Evolutionary conservation across 2,113 vertebrate species (phyloP).

Genomic region (Proteles cristata): DNA sequence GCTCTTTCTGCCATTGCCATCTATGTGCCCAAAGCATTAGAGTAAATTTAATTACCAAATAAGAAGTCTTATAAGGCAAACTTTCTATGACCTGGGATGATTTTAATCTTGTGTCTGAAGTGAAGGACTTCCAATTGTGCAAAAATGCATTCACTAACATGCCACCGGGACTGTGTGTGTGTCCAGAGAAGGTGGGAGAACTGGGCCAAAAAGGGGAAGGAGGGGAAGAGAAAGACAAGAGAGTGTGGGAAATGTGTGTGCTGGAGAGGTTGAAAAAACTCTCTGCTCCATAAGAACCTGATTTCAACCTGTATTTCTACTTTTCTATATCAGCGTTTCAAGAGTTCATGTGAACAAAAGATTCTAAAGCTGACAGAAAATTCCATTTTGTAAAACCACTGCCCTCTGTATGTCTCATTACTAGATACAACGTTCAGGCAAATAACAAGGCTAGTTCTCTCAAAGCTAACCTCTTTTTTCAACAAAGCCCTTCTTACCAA

Average conservation of each 20-base stretch:
- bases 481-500: background rate
- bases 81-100: background rate
- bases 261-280: background rate
- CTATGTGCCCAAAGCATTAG: background rate
- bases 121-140: background rate
- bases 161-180: background rate
- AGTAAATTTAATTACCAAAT: background rate
- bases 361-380: slow-evolving; percentile 40
- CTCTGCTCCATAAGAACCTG: background rate
- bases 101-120: slow-evolving; percentile 29
- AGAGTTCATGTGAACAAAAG: slow-evolving; percentile 12
- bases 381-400: background rate
- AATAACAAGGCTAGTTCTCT: background rate
- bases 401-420: background rate
- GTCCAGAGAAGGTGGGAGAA: background rate
- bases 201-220: background rate
- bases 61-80: slow-evolving; percentile 15
- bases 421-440: background rate
- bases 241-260: background rate
- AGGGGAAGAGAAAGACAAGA: background rate
- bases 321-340: slow-evolving; percentile 25
- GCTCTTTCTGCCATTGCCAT: background rate
- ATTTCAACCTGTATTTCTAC: background rate
- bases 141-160: background rate
- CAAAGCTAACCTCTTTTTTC: background rate